These are phyloP conservation scores for Aldrovandia affinis DNA, from an alignment of 2,797 vertebrate species.

Conservation along the genomic window DNA sequence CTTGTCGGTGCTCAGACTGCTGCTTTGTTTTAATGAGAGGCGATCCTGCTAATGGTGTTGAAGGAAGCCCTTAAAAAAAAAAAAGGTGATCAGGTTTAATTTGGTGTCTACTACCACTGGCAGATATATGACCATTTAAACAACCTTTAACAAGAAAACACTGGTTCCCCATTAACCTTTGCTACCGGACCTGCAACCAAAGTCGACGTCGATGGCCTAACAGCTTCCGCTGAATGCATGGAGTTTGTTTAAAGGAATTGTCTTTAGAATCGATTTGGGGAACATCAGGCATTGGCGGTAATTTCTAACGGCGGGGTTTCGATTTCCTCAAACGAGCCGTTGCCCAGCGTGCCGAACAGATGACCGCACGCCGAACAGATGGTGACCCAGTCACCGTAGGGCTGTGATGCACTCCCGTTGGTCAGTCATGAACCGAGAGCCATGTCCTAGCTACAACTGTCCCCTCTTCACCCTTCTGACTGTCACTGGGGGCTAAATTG, in stretches of 20 bases:
- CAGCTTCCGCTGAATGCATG: background rate
- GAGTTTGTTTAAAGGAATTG: background rate
- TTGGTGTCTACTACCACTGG: background rate
- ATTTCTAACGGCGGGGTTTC: background rate
- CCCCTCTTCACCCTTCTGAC: background rate
- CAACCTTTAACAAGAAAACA: background rate
- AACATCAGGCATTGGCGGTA: background rate
- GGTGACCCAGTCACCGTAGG: background rate
- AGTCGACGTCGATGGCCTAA: no score
- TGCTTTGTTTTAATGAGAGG: background rate
- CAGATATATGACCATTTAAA: background rate
- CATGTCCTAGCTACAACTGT: background rate
- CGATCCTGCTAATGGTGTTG: background rate
- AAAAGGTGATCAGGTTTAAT: background rate
- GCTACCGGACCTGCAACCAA: background rate
- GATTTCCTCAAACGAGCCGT: background rate
- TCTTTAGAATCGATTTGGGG: background rate
- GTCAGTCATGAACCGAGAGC: background rate
- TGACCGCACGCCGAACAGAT: constrained; percentile 13
- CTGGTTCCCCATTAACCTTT: background rate
- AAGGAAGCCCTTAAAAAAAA: background rate
- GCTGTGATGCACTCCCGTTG: background rate
- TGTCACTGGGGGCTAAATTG: background rate
- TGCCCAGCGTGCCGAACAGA: background rate
- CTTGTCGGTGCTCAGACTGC: background rate